These are phyloP conservation scores for Adoxophyes honmai DNA, from an alignment of 1,140 invertebrate species.

Conservation along the genomic window DNA sequence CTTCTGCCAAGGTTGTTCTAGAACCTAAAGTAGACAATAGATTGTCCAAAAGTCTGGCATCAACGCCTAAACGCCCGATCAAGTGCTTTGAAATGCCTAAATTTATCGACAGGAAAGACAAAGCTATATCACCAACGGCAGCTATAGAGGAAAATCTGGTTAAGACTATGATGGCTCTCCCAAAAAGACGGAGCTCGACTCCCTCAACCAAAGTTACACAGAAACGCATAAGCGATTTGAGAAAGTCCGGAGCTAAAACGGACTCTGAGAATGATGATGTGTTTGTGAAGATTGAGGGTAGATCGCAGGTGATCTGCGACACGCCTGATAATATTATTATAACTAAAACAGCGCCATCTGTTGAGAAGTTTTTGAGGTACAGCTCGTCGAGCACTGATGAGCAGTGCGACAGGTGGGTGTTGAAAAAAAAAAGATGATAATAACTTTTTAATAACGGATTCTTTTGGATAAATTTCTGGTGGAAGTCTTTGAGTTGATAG, in stretches of 20 bases:
- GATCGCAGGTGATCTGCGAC: conserved; percentile 41
- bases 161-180: conserved; percentile 39
- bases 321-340: conserved; percentile 57
- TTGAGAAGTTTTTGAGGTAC: conserved; percentile 34
- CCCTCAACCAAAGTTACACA: conserved; percentile 35
- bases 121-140: conserved; percentile 22
- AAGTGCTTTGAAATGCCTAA: conserved; percentile 57
- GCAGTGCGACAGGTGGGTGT: conserved; percentile 20
- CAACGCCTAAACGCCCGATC: conserved; percentile 42
- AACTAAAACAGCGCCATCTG: conserved; percentile 62
- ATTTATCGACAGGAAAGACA: conserved; percentile 28
- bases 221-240: conserved; percentile 38
- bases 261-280: conserved; percentile 58
- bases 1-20: conserved; percentile 16
- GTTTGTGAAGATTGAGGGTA: conserved; percentile 22
- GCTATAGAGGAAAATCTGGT: conserved; percentile 48
- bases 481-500: too few relatives aligned
- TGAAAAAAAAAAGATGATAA: too few relatives aligned
- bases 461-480: too few relatives aligned
- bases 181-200: conserved; percentile 57
- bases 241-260: conserved; percentile 43
- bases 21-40: conserved; percentile 6
- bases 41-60: conserved; percentile 40
- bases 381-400: conserved; percentile 41
- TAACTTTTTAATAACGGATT: too few relatives aligned